These are phyloP conservation scores for Stenodema calcarata DNA, from an alignment of 2,888 invertebrate species.

Conservation along the genomic window DNA sequence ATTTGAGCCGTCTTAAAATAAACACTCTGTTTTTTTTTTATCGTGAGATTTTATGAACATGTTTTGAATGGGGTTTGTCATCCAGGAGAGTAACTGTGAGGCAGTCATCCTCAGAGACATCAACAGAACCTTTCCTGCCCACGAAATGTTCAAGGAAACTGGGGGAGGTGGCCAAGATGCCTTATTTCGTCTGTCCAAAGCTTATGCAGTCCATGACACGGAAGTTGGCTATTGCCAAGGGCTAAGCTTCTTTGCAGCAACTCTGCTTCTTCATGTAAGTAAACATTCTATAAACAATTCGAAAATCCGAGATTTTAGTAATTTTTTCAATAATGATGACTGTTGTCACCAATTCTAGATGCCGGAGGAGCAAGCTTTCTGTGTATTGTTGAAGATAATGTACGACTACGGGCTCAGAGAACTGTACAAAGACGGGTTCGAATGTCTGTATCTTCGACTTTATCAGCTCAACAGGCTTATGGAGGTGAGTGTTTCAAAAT, in stretches of 20 bases:
- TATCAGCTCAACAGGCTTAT: slow-evolving; percentile 94
- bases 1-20: too few species aligned
- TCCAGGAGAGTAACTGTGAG: slow-evolving; percentile 91
- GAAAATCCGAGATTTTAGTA: neutral
- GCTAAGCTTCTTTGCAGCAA: slow-evolving; percentile 95
- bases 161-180: slow-evolving; percentile 98
- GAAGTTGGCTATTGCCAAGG: slow-evolving; percentile 99
- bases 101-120: slow-evolving; percentile 95
- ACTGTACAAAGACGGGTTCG: slow-evolving; percentile 95
- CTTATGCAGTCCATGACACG: slow-evolving; percentile 95
- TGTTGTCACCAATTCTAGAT: slow-evolving; percentile 72
- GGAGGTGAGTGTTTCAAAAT: slow-evolving; percentile 69
- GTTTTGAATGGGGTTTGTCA: slow-evolving; percentile 7
- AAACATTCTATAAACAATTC: neutral
- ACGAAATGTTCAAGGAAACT: slow-evolving; percentile 95
- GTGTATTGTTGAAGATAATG: slow-evolving; percentile 95
- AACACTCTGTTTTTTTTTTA: too few species aligned
- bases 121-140: slow-evolving; percentile 97
- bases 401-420: slow-evolving; percentile 93
- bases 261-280: slow-evolving; percentile 91
- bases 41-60: too few species aligned
- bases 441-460: slow-evolving; percentile 90
- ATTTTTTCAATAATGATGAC: slow-evolving; percentile 43
- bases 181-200: slow-evolving; percentile 92
- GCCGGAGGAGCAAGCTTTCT: slow-evolving; percentile 99